These are phyloP conservation scores for Trematomus bernacchii DNA, from an alignment of 2,797 vertebrate species.

Conservation along the genomic window DNA sequence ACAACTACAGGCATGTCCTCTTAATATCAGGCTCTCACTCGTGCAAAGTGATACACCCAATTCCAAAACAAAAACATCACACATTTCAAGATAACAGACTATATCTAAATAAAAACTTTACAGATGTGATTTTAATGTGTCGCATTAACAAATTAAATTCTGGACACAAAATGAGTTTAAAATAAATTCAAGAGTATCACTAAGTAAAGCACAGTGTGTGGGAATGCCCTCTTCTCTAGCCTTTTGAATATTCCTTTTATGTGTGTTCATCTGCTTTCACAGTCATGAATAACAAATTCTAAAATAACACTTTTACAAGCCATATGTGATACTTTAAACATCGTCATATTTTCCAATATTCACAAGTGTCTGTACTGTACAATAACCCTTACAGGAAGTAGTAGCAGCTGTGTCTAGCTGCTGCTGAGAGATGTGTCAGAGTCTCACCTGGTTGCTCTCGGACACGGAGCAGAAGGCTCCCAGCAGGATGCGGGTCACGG, in stretches of 20 bases:
- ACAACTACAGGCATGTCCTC: neutral
- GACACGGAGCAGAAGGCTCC: constrained; percentile 96
- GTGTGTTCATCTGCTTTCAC: no score
- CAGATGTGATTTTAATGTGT: neutral
- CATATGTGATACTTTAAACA: neutral
- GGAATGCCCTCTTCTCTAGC: no score
- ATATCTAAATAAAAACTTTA: neutral
- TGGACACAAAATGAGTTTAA: neutral
- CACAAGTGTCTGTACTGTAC: neutral
- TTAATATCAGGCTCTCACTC: neutral
- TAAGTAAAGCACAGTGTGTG: neutral
- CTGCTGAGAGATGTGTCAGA: neutral
- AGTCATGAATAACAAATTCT: neutral
- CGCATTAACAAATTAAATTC: constrained; percentile 2
- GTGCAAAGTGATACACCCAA: neutral
- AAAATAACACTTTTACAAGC: neutral
- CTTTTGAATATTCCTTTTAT: no score
- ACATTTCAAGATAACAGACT: neutral
- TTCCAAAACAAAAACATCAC: neutral
- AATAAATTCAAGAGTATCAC: no score
- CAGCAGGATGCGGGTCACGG: constrained; percentile 92
- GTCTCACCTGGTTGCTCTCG: constrained; percentile 95
- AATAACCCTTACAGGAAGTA: neutral
- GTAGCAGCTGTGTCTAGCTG: neutral
- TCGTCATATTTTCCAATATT: neutral